phyloP scores from a whole-genome alignment of 2,888 invertebrate species.

The Omphaloscelis lunosa region DNA sequence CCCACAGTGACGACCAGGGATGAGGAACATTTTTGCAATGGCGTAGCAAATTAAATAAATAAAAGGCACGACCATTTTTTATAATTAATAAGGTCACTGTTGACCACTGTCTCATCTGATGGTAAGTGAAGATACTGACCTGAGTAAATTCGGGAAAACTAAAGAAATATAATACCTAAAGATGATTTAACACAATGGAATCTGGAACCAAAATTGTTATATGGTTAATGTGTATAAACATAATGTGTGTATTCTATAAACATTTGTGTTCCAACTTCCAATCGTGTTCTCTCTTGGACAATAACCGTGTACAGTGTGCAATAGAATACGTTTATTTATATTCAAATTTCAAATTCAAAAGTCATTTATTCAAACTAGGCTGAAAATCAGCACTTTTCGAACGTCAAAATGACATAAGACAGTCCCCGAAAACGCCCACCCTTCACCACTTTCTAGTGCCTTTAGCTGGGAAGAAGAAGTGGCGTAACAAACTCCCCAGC shows the following conservation, averaged over 20 bases:
- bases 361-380: too few species aligned
- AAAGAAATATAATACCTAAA: not conserved
- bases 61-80: too few species aligned
- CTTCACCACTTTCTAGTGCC: too few species aligned
- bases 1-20: not conserved
- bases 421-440: too few species aligned
- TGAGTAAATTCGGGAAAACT: too few species aligned
- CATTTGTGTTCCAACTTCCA: not conserved
- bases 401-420: too few species aligned
- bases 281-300: not conserved
- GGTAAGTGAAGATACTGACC: too few species aligned
- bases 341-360: too few species aligned
- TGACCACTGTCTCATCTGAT: not conserved
- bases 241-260: not conserved
- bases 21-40: constrained; percentile 3
- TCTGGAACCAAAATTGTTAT: too few species aligned
- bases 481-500: too few species aligned
- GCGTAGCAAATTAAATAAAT: not conserved
- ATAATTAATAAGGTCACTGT: not conserved
- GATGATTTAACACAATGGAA: not conserved
- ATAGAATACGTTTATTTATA: not conserved
- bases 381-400: too few species aligned
- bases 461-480: too few species aligned
- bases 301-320: not conserved
- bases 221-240: not conserved